Evolutionary conservation across 2,113 vertebrate species (phyloP), one percentile per base, ranked within the genome.

Genomic region (Zosterops pallidus): DNA sequence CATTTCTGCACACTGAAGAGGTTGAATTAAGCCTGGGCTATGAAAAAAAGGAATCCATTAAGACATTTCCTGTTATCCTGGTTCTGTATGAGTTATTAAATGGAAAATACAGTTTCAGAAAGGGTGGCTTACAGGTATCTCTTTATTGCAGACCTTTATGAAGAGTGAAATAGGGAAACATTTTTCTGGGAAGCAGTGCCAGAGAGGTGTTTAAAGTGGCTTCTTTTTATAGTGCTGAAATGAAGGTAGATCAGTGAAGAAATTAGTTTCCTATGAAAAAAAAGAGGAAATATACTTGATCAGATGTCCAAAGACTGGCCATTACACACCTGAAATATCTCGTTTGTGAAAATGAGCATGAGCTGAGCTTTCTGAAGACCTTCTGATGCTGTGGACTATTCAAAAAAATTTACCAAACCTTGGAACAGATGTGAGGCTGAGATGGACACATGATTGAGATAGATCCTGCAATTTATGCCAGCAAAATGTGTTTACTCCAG

Each of bases 1-100:
- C 6, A 37, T 44, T 94, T 91, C 39, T 50, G 5, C 87, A 52
- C 28, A n/a, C 29, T 60, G 52, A 80, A 42, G 71, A 75, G 17
- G 24, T 49, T 92, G 60, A 78, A 79, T 84, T 90, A 89, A 83
- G 16, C 72, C 47, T 60, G 25, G 35, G 19, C 3, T 8, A 84
- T 71, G 90, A 63, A 90, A 63, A 94, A 88, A 62, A 86, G 4
- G 37, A 90, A 81, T 56, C 72, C 22, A 53, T 89, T 91, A 86
- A n/a, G 16, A 21, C 24, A 14, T 71, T 90, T 93, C 65, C 69
- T 89, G 44, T 70, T 62, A 60, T 37, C 89, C 72, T 92, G 12
- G 12, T 90, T 78, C 81, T 70, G 26, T 47, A 11, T 70, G 80
- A 72, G 33, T 93, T 93, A 85, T 80, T 84, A 75, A 82, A 90